Evolutionary conservation across 2,797 vertebrate species (phyloP).

Genomic region (Premnoplex brunnescens): DNA sequence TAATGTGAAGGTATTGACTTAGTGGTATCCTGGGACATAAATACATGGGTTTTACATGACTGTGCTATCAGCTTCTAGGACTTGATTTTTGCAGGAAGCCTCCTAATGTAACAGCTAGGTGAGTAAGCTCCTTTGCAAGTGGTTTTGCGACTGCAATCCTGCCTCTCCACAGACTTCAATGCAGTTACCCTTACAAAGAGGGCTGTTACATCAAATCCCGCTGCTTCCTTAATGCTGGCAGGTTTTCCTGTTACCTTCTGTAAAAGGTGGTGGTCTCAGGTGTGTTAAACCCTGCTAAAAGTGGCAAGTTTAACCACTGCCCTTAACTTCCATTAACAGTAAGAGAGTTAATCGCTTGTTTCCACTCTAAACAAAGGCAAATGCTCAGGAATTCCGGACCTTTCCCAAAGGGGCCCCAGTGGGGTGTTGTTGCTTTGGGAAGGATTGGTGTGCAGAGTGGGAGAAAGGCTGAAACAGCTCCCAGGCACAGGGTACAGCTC

Average conservation of each 20-base stretch:
- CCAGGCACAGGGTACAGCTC: background rate
- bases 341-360: slow-evolving; percentile 47
- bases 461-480: background rate
- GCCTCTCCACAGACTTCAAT: background rate
- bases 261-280: background rate
- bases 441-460: background rate
- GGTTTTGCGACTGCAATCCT: background rate
- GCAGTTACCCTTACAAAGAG: background rate
- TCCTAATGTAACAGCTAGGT: background rate
- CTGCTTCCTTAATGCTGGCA: background rate
- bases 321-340: slow-evolving; percentile 42
- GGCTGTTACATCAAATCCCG: background rate
- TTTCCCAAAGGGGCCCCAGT: slow-evolving; percentile 7
- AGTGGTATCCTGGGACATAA: background rate
- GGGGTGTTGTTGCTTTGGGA: background rate
- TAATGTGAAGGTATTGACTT: background rate
- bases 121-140: background rate
- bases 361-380: slow-evolving; percentile 51
- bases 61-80: background rate
- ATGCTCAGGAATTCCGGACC: slow-evolving; percentile 21
- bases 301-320: slow-evolving; percentile 18
- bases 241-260: background rate
- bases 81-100: background rate
- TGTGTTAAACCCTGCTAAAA: slow-evolving; percentile 26
- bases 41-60: background rate